Conservation (phyloP, 2,888 invertebrate species). For the Calameuta pallipes region DNA sequence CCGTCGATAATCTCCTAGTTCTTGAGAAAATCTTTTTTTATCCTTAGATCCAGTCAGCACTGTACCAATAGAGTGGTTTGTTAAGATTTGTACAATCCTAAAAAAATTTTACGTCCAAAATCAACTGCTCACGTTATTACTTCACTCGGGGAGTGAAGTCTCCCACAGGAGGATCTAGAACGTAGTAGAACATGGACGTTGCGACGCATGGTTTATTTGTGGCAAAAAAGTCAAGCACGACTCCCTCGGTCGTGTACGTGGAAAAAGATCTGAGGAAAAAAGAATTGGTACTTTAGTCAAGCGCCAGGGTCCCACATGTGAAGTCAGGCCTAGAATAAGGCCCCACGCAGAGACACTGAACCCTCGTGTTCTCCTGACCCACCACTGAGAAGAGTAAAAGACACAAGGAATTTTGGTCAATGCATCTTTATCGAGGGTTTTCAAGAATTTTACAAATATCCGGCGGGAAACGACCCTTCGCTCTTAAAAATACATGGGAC, state of each 20-base stretch:
- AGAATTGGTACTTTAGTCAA: neutral
- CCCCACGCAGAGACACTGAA: constrained; percentile 5
- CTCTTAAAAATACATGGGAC: neutral
- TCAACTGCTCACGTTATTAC: neutral
- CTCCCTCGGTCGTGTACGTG: neutral
- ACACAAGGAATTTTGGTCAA: neutral
- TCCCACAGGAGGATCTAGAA: neutral
- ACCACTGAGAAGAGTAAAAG: neutral
- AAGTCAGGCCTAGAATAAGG: neutral
- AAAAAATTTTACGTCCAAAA: neutral
- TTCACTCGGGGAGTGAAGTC: neutral
- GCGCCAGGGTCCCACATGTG: constrained; percentile 1
- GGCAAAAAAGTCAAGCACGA: constrained; percentile 11
- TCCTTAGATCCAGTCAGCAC: neutral
- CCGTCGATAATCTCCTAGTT: neutral
- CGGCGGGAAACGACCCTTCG: neutral
- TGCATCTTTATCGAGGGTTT: neutral
- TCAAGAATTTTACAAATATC: neutral
- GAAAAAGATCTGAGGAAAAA: neutral
- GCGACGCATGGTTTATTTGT: constrained; percentile 40
- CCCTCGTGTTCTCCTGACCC: neutral
- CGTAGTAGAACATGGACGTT: neutral
- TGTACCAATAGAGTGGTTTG: too few relatives aligned
- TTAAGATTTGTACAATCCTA: neutral
- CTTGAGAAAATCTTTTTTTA: neutral